Percentiles rank a stretch among this genome's conserved stretches.
Evolutionary conservation across 2,113 vertebrate species (phyloP).

Genomic region (Spizaetus ornatus): DNA sequence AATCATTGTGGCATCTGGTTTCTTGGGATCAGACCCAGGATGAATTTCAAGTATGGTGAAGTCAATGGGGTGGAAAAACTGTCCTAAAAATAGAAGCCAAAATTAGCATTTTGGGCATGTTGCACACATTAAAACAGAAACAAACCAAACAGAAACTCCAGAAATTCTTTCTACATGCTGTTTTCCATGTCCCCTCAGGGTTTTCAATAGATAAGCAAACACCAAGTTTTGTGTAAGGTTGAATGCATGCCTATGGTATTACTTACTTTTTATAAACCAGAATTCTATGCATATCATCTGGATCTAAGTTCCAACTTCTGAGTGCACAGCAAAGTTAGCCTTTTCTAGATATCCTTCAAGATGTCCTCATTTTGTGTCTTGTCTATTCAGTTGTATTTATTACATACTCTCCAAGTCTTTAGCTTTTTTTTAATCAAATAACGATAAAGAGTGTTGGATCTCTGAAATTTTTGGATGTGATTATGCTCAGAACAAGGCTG

Average conservation of each 20-base stretch:
- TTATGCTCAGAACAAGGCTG: background rate
- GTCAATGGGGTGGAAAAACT: slow-evolving; percentile 87
- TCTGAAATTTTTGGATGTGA: background rate
- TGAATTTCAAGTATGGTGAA: slow-evolving; percentile 84
- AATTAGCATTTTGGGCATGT: background rate
- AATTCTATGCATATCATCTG: background rate
- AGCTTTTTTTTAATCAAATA: background rate
- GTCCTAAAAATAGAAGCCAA: slow-evolving; percentile 75
- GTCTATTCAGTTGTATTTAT: background rate
- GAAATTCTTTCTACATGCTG: background rate
- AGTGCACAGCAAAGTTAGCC: background rate
- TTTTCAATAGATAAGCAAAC: background rate
- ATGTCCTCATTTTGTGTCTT: background rate
- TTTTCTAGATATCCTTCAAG: background rate
- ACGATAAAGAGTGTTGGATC: background rate
- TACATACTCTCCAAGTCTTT: background rate
- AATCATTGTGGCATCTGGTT: slow-evolving; percentile 90
- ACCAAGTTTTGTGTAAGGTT: background rate
- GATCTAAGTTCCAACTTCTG: background rate
- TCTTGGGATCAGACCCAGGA: slow-evolving; percentile 79
- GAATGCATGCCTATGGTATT: background rate
- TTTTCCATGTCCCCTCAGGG: background rate
- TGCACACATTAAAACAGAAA: background rate
- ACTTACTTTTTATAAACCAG: background rate
- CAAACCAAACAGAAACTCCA: background rate